phyloP scores from a whole-genome alignment of 2,797 vertebrate genomes.

The Phataginus tricuspis region DNA sequence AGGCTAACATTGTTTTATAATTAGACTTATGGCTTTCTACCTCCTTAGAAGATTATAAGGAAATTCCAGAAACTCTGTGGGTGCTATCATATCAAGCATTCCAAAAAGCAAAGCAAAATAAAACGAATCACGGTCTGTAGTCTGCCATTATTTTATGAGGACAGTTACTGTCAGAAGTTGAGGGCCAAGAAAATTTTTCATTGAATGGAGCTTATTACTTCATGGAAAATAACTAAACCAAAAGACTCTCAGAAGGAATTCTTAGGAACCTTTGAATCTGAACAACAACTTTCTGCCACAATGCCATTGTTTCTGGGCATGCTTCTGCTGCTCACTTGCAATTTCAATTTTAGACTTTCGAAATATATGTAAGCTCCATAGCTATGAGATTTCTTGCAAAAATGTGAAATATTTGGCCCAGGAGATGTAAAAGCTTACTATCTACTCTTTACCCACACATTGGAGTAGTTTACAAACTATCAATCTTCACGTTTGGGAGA shows the following conservation, averaged over 20 bases:
- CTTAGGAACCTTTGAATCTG: neutral
- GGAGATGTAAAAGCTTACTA: neutral
- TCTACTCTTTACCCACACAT: neutral
- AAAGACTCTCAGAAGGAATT: neutral
- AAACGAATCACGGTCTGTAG: neutral
- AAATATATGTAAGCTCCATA: neutral
- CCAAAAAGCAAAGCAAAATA: conserved; percentile 48
- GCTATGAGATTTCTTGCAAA: neutral
- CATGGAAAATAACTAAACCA: neutral
- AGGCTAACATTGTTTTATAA: conserved; percentile 60
- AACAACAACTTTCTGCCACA: neutral
- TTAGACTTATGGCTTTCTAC: conserved; percentile 31
- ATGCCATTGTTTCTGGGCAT: neutral
- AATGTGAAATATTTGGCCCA: neutral
- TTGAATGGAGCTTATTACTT: conserved; percentile 3
- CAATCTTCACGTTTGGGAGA: neutral
- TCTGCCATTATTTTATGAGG: neutral
- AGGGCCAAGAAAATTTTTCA: neutral
- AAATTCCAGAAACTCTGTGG: conserved; percentile 65
- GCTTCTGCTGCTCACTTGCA: neutral
- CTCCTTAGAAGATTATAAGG: conserved; percentile 21
- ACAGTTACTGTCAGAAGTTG: conserved; percentile 26
- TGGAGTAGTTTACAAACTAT: neutral
- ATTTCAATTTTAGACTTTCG: conserved; percentile 15
- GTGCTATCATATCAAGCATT: conserved; percentile 20